These are phyloP conservation scores for Embiotoca jacksoni DNA, from an alignment of 2,113 vertebrate genomes.

Conservation along the genomic window DNA sequence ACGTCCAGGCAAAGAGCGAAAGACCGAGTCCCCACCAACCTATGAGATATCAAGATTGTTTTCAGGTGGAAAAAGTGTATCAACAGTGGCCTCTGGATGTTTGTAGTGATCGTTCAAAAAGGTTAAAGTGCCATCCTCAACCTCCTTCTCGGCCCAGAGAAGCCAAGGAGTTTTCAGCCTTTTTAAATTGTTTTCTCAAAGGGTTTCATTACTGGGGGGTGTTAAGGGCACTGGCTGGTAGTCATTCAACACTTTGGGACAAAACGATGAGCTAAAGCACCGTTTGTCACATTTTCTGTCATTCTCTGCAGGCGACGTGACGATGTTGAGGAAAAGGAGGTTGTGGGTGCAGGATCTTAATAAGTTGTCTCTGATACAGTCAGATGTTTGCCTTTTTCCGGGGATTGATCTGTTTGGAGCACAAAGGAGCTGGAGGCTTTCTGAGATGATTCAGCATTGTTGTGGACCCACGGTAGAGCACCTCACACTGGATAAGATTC, in stretches of 20 bases:
- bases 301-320: no score
- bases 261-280: neutral
- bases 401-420: conserved; percentile 37
- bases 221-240: conserved; percentile 30
- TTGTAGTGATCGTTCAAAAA: conserved; percentile 17
- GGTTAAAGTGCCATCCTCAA: conserved; percentile 16
- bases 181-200: conserved; percentile 56
- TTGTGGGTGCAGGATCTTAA: conserved; percentile 33
- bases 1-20: conserved; percentile 14
- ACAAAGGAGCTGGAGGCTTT: neutral
- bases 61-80: neutral
- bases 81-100: conserved; percentile 1
- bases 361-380: conserved; percentile 32
- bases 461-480: neutral
- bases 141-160: neutral
- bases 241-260: conserved; percentile 30
- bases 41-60: neutral
- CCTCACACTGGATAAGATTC: neutral
- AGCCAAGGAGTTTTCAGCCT: conserved; percentile 29
- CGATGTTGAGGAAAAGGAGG: conserved; percentile 12
- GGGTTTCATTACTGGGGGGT: conserved; percentile 50
- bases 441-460: conserved; percentile 35
- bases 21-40: neutral
- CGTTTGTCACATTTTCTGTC: conserved; percentile 18
- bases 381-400: conserved; percentile 9